Base-by-base conservation (phyloP, 2,888 invertebrate genomes). In the Dascillus cervinus region DNA sequence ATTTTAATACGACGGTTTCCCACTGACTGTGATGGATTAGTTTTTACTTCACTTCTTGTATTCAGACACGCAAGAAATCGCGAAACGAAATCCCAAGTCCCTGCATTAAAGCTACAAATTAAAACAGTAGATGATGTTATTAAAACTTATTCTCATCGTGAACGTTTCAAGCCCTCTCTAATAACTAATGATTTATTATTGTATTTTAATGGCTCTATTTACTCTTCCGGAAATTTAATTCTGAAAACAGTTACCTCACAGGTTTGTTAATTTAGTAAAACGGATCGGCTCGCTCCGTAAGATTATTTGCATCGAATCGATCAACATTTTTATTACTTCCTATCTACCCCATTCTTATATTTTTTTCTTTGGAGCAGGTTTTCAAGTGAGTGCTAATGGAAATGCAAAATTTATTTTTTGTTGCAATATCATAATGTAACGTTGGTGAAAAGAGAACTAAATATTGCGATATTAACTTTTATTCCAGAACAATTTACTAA, bases 11-110 rank as follows among this genome's bases (percentile, higher is more conserved):
- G 44, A 48, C 49, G 50, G 50, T 50, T 53, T 25, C 51, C 49
- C 46, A 40, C 46, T 56, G 57, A 57, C 56, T 53, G 53, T 56
- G 57, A 56, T 57, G 55, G 55, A 56, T 57, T 55, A 53, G 50
- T 46, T 43, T 52, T 54, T 50, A 51, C 47, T 54, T 49, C 46
- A 47, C 50, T 49, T 49, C 43, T 46, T 44, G 44, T 44, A 44
- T 51, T 51, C 44, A 46, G 37, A 43, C 49, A 50, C 50, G 49
- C 50, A 49, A 50, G 43, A 43, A 44, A 45, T 46, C 41, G 46
- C 41, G 42, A 41, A 41, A 37, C 34, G 37, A 43, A 41, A 43
- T 42, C 39, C 39, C 38, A 29, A 24, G 13, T 37, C 31, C 28
- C 25, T 38, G 33, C 24, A 41, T 41, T 41, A 41, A 25, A 21